Evolutionary conservation across 2,113 vertebrate species (phyloP).

Genomic region (Poicephalus gulielmi): DNA sequence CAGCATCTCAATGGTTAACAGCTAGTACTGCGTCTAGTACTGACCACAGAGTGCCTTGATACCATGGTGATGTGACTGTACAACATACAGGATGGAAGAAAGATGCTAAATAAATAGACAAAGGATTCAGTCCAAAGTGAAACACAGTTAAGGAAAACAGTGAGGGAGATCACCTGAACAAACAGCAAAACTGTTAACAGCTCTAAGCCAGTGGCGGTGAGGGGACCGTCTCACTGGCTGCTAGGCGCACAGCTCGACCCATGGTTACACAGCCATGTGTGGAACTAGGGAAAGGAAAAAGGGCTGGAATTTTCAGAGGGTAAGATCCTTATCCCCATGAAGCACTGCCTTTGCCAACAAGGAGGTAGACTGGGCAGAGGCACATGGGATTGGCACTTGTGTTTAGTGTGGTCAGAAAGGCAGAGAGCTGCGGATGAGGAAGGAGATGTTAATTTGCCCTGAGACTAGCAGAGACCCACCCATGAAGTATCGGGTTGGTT

Average conservation of each 20-base stretch:
- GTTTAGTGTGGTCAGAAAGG: not conserved
- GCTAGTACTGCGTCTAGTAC: not conserved
- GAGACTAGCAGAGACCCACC: constrained; percentile 70
- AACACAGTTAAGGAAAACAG: not conserved
- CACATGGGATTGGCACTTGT: not conserved
- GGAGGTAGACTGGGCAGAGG: not conserved
- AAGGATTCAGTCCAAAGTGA: not conserved
- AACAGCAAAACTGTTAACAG: not conserved
- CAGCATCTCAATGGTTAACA: not conserved
- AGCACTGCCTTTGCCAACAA: not conserved
- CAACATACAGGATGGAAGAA: not conserved
- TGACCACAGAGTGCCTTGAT: not conserved
- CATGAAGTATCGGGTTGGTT: constrained; percentile 71
- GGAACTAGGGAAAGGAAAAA: not conserved
- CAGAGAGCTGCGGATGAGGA: constrained; percentile 58
- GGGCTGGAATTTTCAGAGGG: not conserved
- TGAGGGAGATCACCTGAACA: not conserved
- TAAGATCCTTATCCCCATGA: not conserved
- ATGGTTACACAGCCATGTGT: accelerated
- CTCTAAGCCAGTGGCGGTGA: not conserved
- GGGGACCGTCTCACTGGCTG: not conserved
- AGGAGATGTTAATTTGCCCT: constrained; percentile 61
- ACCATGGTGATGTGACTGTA: not conserved
- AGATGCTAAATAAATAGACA: not conserved
- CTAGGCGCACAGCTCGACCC: not conserved